Evolutionary conservation across 2,797 vertebrate species (phyloP).

Genomic region (Pelochelys cantorii): DNA sequence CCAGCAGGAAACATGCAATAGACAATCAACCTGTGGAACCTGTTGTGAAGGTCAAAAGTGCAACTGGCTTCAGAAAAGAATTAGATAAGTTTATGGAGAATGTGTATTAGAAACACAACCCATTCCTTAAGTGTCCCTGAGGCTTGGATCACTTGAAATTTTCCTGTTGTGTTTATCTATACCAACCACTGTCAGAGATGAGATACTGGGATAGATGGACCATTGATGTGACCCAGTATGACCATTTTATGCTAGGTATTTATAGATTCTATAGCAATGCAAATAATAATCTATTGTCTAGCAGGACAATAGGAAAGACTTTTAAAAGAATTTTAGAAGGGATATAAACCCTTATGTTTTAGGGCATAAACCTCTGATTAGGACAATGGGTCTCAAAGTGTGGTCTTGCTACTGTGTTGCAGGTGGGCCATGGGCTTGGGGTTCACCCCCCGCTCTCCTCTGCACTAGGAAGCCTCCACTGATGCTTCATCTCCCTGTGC

Average conservation of each 20-base stretch:
- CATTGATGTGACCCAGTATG: background rate
- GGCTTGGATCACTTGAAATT: background rate
- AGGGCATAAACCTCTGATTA: background rate
- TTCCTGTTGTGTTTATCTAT: background rate
- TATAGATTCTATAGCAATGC: background rate
- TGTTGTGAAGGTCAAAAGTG: background rate
- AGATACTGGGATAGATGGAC: background rate
- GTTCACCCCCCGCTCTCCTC: no score
- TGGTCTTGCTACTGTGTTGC: no score
- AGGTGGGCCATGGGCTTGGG: no score
- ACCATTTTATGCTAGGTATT: background rate
- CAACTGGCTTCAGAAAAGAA: background rate
- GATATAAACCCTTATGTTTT: accelerated
- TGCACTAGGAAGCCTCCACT: no score
- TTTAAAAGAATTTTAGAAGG: background rate
- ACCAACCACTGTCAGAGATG: background rate
- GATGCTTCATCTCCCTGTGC: no score
- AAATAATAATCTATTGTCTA: background rate
- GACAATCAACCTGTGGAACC: background rate
- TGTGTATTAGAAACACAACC: background rate
- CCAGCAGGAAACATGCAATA: background rate
- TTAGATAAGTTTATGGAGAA: background rate
- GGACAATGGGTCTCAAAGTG: no score
- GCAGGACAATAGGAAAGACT: background rate
- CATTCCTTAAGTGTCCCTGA: background rate